These are phyloP conservation scores for Aleiodes alternator DNA, from an alignment of 2,888 invertebrate species.

Conservation along the genomic window DNA sequence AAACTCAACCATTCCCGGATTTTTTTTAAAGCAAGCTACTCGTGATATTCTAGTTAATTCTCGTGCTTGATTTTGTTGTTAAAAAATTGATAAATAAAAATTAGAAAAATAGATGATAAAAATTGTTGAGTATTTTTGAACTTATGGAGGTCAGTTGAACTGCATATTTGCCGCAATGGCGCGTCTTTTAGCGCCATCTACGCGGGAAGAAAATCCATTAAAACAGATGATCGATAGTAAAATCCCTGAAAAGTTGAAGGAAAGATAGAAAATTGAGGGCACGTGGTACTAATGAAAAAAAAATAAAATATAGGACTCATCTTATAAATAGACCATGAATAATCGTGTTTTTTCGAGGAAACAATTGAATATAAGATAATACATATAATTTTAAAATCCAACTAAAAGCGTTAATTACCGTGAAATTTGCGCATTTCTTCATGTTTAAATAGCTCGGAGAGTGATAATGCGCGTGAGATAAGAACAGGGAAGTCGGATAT, in stretches of 20 bases:
- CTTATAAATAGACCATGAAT: too few species aligned
- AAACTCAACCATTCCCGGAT: not conserved
- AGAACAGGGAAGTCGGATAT: slow-evolving; percentile 23
- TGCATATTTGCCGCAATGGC: not conserved
- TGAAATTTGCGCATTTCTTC: too few species aligned
- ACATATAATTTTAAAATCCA: not conserved
- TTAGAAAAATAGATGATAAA: not conserved
- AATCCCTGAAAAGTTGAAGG: too few species aligned
- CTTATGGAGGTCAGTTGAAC: too few species aligned
- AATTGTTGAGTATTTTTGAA: not conserved
- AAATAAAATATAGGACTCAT: too few species aligned
- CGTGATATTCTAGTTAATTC: too few species aligned
- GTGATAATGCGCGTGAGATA: slow-evolving; percentile 17
- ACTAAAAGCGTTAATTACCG: too few species aligned
- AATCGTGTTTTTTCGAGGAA: too few species aligned
- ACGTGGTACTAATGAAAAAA: not conserved
- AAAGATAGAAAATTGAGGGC: not conserved
- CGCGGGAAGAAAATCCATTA: too few species aligned
- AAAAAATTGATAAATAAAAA: not conserved
- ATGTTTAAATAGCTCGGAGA: too few species aligned
- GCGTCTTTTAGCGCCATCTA: slow-evolving; percentile 16
- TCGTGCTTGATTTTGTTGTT: not conserved
- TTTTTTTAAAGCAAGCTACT: not conserved
- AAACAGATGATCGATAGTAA: too few species aligned
- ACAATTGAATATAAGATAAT: too few species aligned